A percentile compares a stretch with the other conserved stretches of the same genome.
These are phyloP conservation scores for Hypocryptadius cinnamomeus DNA, from an alignment of 2,113 vertebrate species.

Conservation along the genomic window DNA sequence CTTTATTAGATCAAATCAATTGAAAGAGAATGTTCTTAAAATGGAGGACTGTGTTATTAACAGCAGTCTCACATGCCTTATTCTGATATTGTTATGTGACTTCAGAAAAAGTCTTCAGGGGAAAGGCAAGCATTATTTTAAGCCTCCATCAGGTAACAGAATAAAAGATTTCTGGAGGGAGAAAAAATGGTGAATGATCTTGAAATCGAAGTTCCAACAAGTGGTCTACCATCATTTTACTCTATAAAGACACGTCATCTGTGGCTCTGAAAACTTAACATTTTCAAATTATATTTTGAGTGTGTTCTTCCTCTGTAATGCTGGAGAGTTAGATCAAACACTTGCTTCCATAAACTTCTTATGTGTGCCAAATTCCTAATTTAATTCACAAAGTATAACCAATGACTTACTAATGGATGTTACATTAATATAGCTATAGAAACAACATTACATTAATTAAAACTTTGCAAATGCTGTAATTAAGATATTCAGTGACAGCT, in stretches of 20 bases:
- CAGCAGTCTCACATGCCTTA: not conserved
- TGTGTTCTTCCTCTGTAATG: not conserved
- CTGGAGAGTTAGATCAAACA: not conserved
- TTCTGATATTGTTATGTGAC: not conserved
- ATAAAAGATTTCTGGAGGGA: not conserved
- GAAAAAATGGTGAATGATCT: not conserved
- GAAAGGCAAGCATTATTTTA: not conserved
- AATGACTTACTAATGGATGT: slow-evolving; percentile 59
- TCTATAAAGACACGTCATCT: not conserved
- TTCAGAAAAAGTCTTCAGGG: not conserved
- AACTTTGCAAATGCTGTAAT: slow-evolving; percentile 74
- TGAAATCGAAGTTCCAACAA: not conserved
- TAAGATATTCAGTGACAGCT: slow-evolving; percentile 76
- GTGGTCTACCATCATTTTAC: not conserved
- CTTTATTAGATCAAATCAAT: not conserved
- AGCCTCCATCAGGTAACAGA: not conserved
- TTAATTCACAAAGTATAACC: slow-evolving; percentile 57
- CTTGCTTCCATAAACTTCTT: slow-evolving; percentile 29
- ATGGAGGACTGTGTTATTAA: not conserved
- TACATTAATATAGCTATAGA: slow-evolving; percentile 76
- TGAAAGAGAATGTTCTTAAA: not conserved
- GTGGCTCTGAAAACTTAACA: not conserved
- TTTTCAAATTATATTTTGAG: not conserved
- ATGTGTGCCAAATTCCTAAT: slow-evolving; percentile 58
- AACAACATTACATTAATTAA: slow-evolving; percentile 78